These are phyloP conservation scores for Thecocarcelia acutangulata DNA, from an alignment of 2,888 invertebrate genomes.

Conservation along the genomic window DNA sequence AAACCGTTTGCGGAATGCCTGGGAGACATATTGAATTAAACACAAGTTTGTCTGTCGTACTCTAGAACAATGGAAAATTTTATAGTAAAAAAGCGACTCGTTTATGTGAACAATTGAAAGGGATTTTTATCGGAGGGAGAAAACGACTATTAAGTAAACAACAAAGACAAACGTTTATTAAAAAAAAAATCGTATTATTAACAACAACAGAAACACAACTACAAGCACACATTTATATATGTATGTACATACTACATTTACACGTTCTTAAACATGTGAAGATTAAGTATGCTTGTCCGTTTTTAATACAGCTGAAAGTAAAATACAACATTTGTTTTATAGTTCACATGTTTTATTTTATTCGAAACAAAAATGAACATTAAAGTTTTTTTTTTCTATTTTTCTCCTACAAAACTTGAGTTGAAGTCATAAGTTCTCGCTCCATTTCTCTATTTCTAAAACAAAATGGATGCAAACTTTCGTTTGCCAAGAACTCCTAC, in stretches of 20 bases:
- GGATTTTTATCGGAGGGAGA: slow-evolving; percentile 28
- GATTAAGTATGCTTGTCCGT: slow-evolving; percentile 39
- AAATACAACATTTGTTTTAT: slow-evolving; percentile 36
- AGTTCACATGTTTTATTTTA: slow-evolving; percentile 46
- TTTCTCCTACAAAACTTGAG: slow-evolving; percentile 58
- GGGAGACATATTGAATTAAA: slow-evolving; percentile 57
- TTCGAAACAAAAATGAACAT: slow-evolving; percentile 43
- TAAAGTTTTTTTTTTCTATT: slow-evolving; percentile 61
- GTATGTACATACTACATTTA: too few species aligned
- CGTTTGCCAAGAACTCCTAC: background rate
- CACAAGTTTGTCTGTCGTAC: slow-evolving; percentile 36
- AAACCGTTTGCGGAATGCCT: slow-evolving; percentile 55
- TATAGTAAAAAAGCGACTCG: background rate
- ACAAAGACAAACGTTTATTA: slow-evolving; percentile 52
- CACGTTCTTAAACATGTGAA: slow-evolving; percentile 36
- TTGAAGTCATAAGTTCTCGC: slow-evolving; percentile 60
- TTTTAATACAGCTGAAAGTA: slow-evolving; percentile 31
- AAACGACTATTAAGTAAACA: slow-evolving; percentile 50
- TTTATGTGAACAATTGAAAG: slow-evolving; percentile 9
- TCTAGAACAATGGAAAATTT: slow-evolving; percentile 26
- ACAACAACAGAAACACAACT: slow-evolving; percentile 22
- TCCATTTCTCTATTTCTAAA: slow-evolving; percentile 24
- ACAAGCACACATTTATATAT: slow-evolving; percentile 1
- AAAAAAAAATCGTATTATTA: slow-evolving; percentile 20
- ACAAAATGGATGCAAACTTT: slow-evolving; percentile 5